A percentile compares a stretch with the other conserved stretches of the same genome.
These are phyloP conservation scores for Panagrolaimus sp. DNA, from an alignment of 1,140 invertebrate genomes.

Conservation along the genomic window DNA sequence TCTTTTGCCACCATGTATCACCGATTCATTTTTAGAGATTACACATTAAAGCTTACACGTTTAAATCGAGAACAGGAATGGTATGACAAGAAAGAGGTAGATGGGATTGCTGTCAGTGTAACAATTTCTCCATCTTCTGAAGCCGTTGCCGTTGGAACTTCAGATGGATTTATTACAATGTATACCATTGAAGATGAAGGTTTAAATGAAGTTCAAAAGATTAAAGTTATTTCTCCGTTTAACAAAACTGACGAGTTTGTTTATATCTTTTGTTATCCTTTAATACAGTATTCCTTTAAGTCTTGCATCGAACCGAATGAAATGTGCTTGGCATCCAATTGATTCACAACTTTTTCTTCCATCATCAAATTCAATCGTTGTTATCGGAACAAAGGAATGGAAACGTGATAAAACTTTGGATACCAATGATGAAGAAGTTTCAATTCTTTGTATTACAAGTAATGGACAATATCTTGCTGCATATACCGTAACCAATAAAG, in stretches of 20 bases:
- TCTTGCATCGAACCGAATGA: neutral
- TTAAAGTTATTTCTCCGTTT: neutral
- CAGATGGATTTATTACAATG: neutral
- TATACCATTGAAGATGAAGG: neutral
- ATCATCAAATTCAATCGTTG: neutral
- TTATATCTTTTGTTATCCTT: neutral
- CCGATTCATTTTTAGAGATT: neutral
- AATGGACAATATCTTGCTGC: slow-evolving; percentile 13
- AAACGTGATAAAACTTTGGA: neutral
- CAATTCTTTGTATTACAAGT: neutral
- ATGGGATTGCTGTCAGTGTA: neutral
- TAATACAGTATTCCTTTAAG: neutral
- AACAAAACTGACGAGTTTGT: neutral
- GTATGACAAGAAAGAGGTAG: neutral
- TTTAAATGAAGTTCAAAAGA: neutral
- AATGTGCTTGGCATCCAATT: neutral
- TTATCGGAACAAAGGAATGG: neutral
- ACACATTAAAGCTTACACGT: neutral
- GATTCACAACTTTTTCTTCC: neutral
- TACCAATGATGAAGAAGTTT: neutral
- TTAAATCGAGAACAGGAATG: neutral
- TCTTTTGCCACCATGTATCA: neutral
- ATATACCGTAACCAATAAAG: neutral
- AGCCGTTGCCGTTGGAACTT: neutral
- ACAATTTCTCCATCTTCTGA: neutral